Evolutionary conservation across 2,888 invertebrate species (phyloP).

Genomic region (Limenitis camilla): DNA sequence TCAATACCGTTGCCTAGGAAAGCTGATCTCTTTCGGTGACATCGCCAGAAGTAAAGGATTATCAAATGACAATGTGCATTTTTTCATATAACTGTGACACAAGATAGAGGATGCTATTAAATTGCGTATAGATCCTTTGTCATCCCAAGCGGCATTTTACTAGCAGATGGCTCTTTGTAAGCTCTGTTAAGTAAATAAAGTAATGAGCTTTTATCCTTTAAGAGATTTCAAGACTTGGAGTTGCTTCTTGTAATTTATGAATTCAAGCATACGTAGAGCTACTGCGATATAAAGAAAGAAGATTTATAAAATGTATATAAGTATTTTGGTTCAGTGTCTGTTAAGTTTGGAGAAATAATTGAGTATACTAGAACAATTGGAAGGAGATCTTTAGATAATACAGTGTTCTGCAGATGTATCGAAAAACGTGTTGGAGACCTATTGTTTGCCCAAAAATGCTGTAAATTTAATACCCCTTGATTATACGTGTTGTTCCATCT

Average conservation of each 20-base stretch:
- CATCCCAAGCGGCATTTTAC: conserved; percentile 64
- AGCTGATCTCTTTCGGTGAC: conserved; percentile 71
- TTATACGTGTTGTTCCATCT: too few species aligned
- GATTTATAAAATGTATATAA: too few species aligned
- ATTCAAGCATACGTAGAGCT: background rate
- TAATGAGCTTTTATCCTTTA: conserved; percentile 30
- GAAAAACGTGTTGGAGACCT: too few species aligned
- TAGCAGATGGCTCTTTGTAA: conserved; percentile 61
- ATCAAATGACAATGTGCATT: conserved; percentile 69
- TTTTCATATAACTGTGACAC: conserved; percentile 49
- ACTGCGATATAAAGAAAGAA: background rate
- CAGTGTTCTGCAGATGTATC: too few species aligned
- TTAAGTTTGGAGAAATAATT: too few species aligned
- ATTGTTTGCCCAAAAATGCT: too few species aligned
- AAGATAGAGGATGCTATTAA: conserved; percentile 65
- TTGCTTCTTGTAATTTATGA: conserved; percentile 2
- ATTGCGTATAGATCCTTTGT: conserved; percentile 71
- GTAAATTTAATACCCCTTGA: too few species aligned
- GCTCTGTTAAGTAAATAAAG: conserved; percentile 43
- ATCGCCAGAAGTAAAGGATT: conserved; percentile 70
- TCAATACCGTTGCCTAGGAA: conserved; percentile 66
- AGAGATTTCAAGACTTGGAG: conserved; percentile 13
- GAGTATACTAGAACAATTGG: too few species aligned
- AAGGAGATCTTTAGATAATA: too few species aligned
- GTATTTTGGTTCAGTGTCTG: too few species aligned